Evolutionary conservation across 2,888 invertebrate genomes (phyloP), one percentile per base, ranked within the genome.

Genomic region (Plagodis dolabraria): DNA sequence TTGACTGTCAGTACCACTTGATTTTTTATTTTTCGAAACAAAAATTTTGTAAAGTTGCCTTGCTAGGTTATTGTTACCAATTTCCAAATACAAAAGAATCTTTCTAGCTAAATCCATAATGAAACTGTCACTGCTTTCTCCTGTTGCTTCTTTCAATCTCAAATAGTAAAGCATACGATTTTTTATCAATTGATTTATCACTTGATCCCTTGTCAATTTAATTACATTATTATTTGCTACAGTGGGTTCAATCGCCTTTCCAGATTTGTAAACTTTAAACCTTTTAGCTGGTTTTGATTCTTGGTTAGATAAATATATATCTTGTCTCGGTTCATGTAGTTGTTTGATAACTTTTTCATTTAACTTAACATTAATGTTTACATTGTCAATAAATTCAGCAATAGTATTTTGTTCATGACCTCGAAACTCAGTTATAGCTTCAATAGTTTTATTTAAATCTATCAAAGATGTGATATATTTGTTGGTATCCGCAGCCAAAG

Each of bases 131-230:
- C 57, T 69, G 0, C 71, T 50, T 66, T 82, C 70, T 7, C 42
- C 72, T 51, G 69, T 69, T 0, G 69, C 65, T 60, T 86, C 81
- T 72, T 85, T 87, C 0, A 75, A 63, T 61, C 74, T 79, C 12
- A 89, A 63, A 57, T 83, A 90, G 4, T 75, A 54, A 43, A 72
- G 62, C 46, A 89, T 72, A 33, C 88, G 82, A 63, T 89, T 90
- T 62, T 72, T 84, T 7, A 92, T 89, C 2, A 92, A 62, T 56
- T 88, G 88, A 60, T 79, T 83, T 7, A 89, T 64, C n/a, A 90
- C 77, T 71, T 85, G 79, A 52, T 85, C 79, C 72, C 83, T 83
- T 0, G 80, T 77, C 34, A 89, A 42, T 65, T 77, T 84, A n/a
- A 78, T 57, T 40, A 62, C 63, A 43, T 11, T 40, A 9, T n/a